Base-by-base conservation (phyloP, 2,797 vertebrate genomes). In the Rhynchonycteris naso region DNA sequence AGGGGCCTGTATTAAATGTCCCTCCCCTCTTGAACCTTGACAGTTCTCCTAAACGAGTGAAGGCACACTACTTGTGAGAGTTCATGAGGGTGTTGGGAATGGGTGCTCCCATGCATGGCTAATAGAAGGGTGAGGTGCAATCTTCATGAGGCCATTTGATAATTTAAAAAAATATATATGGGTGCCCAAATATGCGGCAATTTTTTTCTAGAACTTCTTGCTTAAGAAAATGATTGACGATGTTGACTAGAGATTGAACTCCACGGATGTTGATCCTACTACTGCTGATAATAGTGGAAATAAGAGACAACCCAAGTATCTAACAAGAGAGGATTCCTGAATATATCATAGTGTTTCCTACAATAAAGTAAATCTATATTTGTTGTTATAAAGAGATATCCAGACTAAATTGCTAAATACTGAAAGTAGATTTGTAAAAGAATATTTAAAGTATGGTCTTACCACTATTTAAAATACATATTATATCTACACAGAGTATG, bases 371-470 rank as follows among this genome's bases (percentile, higher is more conserved):
- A 88, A 65, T 2, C 59, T 66, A 3, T 54, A 52, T 81, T 82
- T 58, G 22, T 50, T 85, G 82, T 90, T 16, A 81, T 9, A 65
- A 52, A 43, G n/a, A 68, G 26, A 54, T 69, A 5, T 69, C 65
- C 3, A 68, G 76, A 74, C 47, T 68, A 88, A 90, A 61, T 21
- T 66, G 10, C 83, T 85, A 83, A 69, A 58, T 78, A 59, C 68
- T 35, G 19, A 79, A 93, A 71, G 47, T 43, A 75, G 54, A 24
- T 69, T 88, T 85, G 8, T 58, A 89, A 95, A 95, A 90, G 38
- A 84, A 65, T 92, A 85, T 69, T 91, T 68, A 88, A 90, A 82
- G n/a, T 82, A 33, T 74, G 30, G 79, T 90, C 43, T 95, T 89
- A 86, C 19, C 22, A 61, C 8, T 65, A 5, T 59, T 91, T 94